phyloP scores from a whole-genome alignment of 1,140 invertebrate genomes.

The Camponotus pennsylvanicus region DNA sequence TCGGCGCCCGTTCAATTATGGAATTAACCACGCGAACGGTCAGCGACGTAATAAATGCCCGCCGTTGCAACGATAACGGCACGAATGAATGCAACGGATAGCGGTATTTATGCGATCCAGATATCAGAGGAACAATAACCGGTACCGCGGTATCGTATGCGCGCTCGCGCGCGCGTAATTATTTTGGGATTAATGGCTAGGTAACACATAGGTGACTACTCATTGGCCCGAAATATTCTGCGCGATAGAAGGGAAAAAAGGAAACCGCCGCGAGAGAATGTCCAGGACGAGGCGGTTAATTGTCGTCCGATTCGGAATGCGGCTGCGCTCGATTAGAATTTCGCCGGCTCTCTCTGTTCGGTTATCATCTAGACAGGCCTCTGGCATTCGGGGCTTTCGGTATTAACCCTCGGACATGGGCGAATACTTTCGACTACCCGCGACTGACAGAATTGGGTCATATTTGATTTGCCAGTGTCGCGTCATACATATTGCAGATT shows the following conservation, averaged over 20 bases:
- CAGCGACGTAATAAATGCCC: slow-evolving; percentile 72
- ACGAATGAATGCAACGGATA: slow-evolving; percentile 76
- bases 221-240: slow-evolving; percentile 59
- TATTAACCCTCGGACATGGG: slow-evolving; percentile 48
- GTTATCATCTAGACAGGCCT: slow-evolving; percentile 35
- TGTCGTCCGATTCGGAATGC: slow-evolving; percentile 62
- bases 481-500: slow-evolving; percentile 4
- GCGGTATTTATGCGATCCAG: slow-evolving; percentile 76
- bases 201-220: slow-evolving; percentile 7
- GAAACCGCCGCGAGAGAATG: slow-evolving; percentile 26
- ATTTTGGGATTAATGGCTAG: slow-evolving; percentile 73
- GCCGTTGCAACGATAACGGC: slow-evolving; percentile 73
- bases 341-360: slow-evolving; percentile 14
- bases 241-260: slow-evolving; percentile 29
- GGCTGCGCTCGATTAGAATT: slow-evolving; percentile 60
- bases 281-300: slow-evolving; percentile 55
- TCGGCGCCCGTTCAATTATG: slow-evolving; percentile 72
- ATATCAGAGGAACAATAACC: slow-evolving; percentile 76
- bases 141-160: slow-evolving; percentile 61
- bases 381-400: slow-evolving; percentile 43
- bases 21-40: slow-evolving; percentile 73
- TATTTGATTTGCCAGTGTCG: slow-evolving; percentile 61
- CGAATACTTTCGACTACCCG: slow-evolving; percentile 39
- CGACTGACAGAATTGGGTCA: slow-evolving; percentile 59
- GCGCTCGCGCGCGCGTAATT: slow-evolving; percentile 69